These are phyloP conservation scores for Rotaria magnacalcarata DNA, from an alignment of 2,888 invertebrate species.

Conservation along the genomic window DNA sequence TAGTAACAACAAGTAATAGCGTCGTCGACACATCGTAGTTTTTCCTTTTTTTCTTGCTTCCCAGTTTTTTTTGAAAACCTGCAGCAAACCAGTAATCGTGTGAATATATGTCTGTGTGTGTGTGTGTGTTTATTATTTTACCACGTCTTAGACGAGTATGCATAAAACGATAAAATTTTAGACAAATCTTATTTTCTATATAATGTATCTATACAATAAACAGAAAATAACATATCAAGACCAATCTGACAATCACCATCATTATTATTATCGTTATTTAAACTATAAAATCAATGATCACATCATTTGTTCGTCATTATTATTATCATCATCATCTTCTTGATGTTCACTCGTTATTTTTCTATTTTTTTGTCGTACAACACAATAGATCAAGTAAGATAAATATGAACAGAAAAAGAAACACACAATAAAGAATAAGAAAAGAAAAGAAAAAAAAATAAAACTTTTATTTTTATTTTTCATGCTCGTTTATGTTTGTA, in stretches of 20 bases:
- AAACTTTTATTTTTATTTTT: neutral
- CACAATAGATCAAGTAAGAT: neutral
- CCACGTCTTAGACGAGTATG: neutral
- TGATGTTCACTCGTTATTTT: neutral
- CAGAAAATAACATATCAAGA: neutral
- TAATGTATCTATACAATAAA: neutral
- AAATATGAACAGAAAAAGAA: neutral
- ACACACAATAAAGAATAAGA: neutral
- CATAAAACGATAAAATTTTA: neutral
- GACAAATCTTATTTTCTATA: neutral
- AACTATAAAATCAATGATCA: neutral
- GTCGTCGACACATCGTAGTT: neutral
- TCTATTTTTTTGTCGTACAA: neutral
- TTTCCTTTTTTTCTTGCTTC: neutral
- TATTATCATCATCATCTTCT: neutral
- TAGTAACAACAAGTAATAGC: neutral
- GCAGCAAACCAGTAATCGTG: constrained; percentile 6
- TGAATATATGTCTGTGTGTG: neutral
- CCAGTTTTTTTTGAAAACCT: neutral
- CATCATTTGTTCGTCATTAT: neutral
- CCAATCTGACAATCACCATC: neutral
- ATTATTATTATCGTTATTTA: neutral
- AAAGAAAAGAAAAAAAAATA: neutral
- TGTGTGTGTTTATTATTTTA: constrained; percentile 16
- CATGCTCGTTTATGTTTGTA: neutral